phyloP scores from a whole-genome alignment of 2,888 invertebrate genomes.

The Torymus texanus region DNA sequence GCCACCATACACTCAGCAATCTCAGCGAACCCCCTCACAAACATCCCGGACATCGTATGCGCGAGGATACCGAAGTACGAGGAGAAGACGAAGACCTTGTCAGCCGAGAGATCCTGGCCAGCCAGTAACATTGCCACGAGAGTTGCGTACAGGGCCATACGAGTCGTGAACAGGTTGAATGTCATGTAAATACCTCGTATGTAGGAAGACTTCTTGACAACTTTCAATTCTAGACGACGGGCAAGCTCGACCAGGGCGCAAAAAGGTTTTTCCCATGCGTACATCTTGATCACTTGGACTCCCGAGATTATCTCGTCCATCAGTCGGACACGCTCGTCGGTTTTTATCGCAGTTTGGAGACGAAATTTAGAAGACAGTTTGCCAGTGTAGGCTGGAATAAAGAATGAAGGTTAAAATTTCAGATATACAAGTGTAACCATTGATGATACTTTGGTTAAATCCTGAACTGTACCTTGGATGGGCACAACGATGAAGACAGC shows the following conservation, averaged over 20 bases:
- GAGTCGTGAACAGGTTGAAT: constrained; percentile 87
- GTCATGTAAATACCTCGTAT: constrained; percentile 83
- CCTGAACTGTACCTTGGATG: constrained; percentile 81
- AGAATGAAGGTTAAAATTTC: too few relatives aligned
- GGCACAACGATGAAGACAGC: constrained; percentile 90
- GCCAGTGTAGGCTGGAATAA: constrained; percentile 70
- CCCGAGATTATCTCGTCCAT: constrained; percentile 88
- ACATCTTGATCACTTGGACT: constrained; percentile 87
- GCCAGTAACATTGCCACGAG: constrained; percentile 82
- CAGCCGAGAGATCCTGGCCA: constrained; percentile 83
- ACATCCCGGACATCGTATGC: constrained; percentile 79
- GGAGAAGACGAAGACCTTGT: constrained; percentile 80
- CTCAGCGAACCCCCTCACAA: constrained; percentile 78
- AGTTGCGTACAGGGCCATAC: constrained; percentile 86
- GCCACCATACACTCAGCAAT: constrained; percentile 78
- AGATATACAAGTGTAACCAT: too few relatives aligned
- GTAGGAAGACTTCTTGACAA: constrained; percentile 80
- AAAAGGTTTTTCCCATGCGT: constrained; percentile 86
- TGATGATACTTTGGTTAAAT: neutral
- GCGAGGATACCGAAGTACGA: constrained; percentile 78
- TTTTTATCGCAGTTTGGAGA: constrained; percentile 78
- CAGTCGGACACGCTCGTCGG: constrained; percentile 85
- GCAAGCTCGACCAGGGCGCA: constrained; percentile 79
- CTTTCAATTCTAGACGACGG: constrained; percentile 77
- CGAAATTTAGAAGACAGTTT: constrained; percentile 75